Percentiles rank a stretch among this genome's conserved stretches.
These are phyloP conservation scores for Xiphophorus maculatus DNA, from an alignment of 2,113 vertebrate genomes.

Conservation along the genomic window DNA sequence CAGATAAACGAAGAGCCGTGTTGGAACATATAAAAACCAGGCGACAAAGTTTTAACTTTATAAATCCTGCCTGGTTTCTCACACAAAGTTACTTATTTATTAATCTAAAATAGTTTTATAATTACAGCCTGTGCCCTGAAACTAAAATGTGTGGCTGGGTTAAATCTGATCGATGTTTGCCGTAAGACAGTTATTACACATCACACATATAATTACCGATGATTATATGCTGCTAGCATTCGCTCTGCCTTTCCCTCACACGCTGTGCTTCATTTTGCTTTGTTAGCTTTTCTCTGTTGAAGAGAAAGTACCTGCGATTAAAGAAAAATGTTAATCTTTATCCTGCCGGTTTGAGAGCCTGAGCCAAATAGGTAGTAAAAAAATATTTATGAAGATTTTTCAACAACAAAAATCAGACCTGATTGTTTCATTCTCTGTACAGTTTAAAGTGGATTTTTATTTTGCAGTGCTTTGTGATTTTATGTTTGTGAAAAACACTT, in stretches of 20 bases:
- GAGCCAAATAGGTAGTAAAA: constrained; percentile 26
- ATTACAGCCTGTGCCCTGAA: not conserved
- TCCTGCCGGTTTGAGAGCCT: constrained; percentile 27
- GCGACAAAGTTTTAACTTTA: not conserved
- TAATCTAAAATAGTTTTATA: not conserved
- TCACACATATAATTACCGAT: constrained; percentile 61
- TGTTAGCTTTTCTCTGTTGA: constrained; percentile 40
- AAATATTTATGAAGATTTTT: constrained; percentile 16
- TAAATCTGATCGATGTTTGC: constrained; percentile 15
- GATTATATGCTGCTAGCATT: constrained; percentile 43
- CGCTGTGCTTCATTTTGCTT: constrained; percentile 38
- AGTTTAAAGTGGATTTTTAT: no score
- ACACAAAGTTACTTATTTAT: not conserved
- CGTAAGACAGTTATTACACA: constrained; percentile 16
- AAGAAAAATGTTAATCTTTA: constrained; percentile 43
- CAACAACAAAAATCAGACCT: not conserved
- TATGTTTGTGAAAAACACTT: no score
- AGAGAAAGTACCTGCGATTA: constrained; percentile 59
- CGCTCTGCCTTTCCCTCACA: constrained; percentile 28
- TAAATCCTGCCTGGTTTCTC: not conserved
- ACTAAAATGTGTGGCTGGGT: constrained; percentile 22
- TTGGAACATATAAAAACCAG: not conserved
- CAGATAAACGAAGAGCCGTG: not conserved
- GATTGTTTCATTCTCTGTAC: no score
- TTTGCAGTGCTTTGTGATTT: no score